phyloP scores from a whole-genome alignment of 2,797 vertebrate species.

The Gadopsis bispinosus region DNA sequence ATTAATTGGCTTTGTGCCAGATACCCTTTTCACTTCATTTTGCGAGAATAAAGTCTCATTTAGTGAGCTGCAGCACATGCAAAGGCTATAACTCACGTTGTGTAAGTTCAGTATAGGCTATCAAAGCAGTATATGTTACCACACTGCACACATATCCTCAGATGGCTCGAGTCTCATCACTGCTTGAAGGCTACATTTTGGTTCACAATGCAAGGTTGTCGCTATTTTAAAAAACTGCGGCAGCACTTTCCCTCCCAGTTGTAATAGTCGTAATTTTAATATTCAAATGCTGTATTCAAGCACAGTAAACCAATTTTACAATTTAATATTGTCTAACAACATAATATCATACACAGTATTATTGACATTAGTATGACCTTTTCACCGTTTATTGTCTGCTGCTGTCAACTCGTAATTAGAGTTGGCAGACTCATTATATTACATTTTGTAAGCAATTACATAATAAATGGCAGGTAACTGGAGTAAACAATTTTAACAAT shows the following conservation, averaged over 20 bases:
- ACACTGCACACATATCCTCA: no score
- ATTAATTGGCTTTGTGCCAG: constrained; percentile 17
- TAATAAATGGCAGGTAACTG: background rate
- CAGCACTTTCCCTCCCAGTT: background rate
- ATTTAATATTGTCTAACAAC: background rate
- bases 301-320: background rate
- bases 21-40: constrained; percentile 8
- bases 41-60: constrained; percentile 4
- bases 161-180: background rate
- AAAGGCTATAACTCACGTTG: constrained; percentile 1
- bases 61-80: constrained; percentile 6
- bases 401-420: background rate
- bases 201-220: background rate
- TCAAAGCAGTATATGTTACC: background rate
- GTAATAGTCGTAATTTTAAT: background rate
- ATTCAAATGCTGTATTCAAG: background rate
- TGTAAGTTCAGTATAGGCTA: constrained; percentile 3
- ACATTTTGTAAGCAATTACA: background rate
- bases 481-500: background rate
- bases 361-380: background rate
- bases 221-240: background rate
- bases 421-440: background rate
- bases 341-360: background rate
- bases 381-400: background rate
- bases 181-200: background rate